Conservation (phyloP, 2,797 vertebrate genomes). For the Oryzias dopingdopingensis region DNA sequence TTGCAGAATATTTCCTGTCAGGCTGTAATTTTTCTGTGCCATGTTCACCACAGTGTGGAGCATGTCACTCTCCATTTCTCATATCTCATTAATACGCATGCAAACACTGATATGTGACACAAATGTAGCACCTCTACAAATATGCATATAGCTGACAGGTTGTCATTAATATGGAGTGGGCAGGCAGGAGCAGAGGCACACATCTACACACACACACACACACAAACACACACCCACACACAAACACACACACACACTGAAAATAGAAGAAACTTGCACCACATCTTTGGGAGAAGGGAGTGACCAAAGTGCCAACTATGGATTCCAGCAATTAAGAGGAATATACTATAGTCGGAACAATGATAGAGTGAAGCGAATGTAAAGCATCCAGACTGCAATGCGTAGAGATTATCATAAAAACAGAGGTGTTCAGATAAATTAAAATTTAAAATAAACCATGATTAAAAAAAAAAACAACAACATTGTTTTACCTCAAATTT, state of each 20-base stretch:
- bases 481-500: too few relatives aligned
- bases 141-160: slow-evolving; percentile 24
- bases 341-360: too few relatives aligned
- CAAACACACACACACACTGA: not conserved
- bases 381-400: too few relatives aligned
- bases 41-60: slow-evolving; percentile 27
- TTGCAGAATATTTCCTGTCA: slow-evolving; percentile 31
- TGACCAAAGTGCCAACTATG: slow-evolving; percentile 7
- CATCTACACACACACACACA: not conserved
- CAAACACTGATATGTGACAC: slow-evolving; percentile 39
- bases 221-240: not conserved
- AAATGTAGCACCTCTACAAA: slow-evolving; percentile 57
- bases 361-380: too few relatives aligned
- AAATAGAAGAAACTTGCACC: slow-evolving; percentile 6
- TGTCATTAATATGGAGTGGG: slow-evolving; percentile 44
- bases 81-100: slow-evolving; percentile 36
- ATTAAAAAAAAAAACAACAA: too few relatives aligned
- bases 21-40: slow-evolving; percentile 51
- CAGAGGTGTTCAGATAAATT: too few relatives aligned
- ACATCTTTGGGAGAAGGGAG: not conserved
- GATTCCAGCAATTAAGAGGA: too few relatives aligned
- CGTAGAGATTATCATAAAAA: too few relatives aligned
- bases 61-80: slow-evolving; percentile 51
- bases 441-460: too few relatives aligned
- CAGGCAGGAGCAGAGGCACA: slow-evolving; percentile 10